A percentile compares a stretch with the other conserved stretches of the same genome.
phyloP scores from a whole-genome alignment of 2,888 invertebrate species.

The Dolichopus griseipennis region DNA sequence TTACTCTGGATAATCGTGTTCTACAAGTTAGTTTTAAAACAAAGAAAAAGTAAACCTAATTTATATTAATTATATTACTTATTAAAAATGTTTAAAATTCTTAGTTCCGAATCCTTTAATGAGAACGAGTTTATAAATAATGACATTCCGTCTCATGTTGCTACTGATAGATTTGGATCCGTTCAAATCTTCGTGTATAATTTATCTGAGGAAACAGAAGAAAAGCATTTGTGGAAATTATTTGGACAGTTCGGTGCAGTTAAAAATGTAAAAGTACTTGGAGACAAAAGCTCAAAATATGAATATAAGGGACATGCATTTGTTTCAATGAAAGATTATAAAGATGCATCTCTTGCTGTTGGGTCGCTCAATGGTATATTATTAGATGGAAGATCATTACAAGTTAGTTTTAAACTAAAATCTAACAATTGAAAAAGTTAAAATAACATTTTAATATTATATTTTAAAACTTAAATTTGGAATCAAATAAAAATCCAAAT shows the following conservation, averaged over 20 bases:
- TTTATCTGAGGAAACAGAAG: neutral
- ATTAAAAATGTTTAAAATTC: too few relatives aligned
- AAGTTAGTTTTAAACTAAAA: neutral
- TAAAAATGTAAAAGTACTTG: neutral
- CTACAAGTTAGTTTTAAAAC: neutral
- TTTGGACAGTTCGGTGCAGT: neutral
- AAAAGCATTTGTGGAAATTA: neutral
- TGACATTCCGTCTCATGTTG: neutral
- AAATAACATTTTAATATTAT: too few relatives aligned
- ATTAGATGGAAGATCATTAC: neutral
- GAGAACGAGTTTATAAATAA: neutral
- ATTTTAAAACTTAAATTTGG: too few relatives aligned
- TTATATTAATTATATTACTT: too few relatives aligned
- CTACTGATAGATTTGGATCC: neutral
- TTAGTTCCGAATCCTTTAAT: neutral
- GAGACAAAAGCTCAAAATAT: neutral
- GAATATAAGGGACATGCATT: neutral
- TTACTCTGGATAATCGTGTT: neutral
- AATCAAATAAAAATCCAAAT: too few relatives aligned
- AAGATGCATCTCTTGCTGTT: neutral
- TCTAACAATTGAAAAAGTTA: neutral
- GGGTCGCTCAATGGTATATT: neutral
- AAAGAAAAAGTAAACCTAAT: neutral
- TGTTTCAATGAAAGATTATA: neutral
- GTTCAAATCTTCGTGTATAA: neutral